These are phyloP conservation scores for Zaprionus lineosus DNA, from an alignment of 2,888 invertebrate species.

Conservation along the genomic window DNA sequence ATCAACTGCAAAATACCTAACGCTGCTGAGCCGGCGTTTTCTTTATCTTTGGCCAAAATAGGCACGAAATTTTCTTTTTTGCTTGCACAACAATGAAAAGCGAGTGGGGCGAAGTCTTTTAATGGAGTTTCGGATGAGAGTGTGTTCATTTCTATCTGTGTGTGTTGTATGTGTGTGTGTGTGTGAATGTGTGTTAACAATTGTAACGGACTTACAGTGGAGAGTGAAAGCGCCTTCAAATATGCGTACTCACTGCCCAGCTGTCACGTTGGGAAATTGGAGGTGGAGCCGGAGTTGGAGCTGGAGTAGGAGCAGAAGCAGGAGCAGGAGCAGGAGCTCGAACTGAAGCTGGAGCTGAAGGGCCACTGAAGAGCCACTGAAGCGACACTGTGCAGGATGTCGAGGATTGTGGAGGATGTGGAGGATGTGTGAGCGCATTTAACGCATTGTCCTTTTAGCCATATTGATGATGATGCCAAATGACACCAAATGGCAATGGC, in stretches of 20 bases:
- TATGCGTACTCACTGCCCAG: constrained; percentile 74
- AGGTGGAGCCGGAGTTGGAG: no score
- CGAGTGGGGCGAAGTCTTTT: constrained; percentile 22
- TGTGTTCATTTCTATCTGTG: neutral
- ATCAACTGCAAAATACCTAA: constrained; percentile 14
- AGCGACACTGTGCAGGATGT: no score
- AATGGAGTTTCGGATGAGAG: constrained; percentile 38
- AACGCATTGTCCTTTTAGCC: constrained; percentile 80
- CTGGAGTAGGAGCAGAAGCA: no score
- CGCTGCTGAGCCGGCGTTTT: constrained; percentile 29
- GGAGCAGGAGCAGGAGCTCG: no score
- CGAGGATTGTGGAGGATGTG: neutral
- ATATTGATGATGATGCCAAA: constrained; percentile 78
- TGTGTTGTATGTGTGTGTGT: constrained; percentile 3
- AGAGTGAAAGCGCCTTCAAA: constrained; percentile 43
- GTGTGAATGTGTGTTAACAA: constrained; percentile 32
- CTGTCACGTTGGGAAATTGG: constrained; percentile 40
- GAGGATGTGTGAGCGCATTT: constrained; percentile 63
- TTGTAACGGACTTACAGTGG: constrained; percentile 47
- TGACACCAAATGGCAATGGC: constrained; percentile 75
- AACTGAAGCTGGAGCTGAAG: neutral
- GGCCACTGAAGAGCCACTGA: constrained; percentile 20
- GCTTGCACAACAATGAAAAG: constrained; percentile 38
- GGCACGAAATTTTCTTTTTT: constrained; percentile 35
- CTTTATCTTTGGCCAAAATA: constrained; percentile 23